Base-by-base conservation (phyloP, 2,113 vertebrate species). In the Heteronetta atricapilla region DNA sequence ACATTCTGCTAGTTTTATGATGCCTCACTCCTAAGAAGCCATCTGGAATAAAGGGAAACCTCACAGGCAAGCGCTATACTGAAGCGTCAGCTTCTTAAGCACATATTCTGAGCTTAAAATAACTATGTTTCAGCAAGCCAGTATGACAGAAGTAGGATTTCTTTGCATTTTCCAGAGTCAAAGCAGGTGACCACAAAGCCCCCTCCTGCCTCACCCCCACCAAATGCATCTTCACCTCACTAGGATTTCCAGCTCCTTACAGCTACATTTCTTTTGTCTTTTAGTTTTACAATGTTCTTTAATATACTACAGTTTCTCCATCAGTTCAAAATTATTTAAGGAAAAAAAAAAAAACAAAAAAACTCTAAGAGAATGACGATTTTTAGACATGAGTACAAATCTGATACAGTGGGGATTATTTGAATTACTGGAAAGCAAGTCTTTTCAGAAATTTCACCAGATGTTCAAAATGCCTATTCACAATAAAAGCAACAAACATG, bases 21-120 rank as follows among this genome's bases (percentile, higher is more conserved):
- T 33, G 90, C 48, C 66, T 78, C 6, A 1, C 58, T 87, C 82
- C 79, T 63, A 77, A 75, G 72, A 67, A 56, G 38, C 88, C 88
- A 95, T 93, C 74, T 81, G 90, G 75, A 66, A 97, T 48, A 80
- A 79, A 70, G 67, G 63, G 63, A 95, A 95, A 33, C 77, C 76
- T 88, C 59, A 52, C 68, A 78, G 91, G 74, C 87, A 64, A 90
- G 33, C 73, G 52, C 68, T 70, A 56, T 8, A 64, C 31, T 34
- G 44, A 36, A 70, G 56, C 19, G 26, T 66, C 72, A 75, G 62
- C 40, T 91, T 90, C 89, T 36, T 11, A 66, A 90, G 29, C 19
- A 86, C 22, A 3, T 46, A 68, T 42, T 77, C 75, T 56, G 16
- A 1, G 55, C 68, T 93, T 56, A 91, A 94, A 95, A 88, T 86